Percentiles rank a stretch among this genome's conserved stretches.
These are phyloP conservation scores for Melanostoma scalare DNA, from an alignment of 2,888 invertebrate genomes.

Conservation along the genomic window DNA sequence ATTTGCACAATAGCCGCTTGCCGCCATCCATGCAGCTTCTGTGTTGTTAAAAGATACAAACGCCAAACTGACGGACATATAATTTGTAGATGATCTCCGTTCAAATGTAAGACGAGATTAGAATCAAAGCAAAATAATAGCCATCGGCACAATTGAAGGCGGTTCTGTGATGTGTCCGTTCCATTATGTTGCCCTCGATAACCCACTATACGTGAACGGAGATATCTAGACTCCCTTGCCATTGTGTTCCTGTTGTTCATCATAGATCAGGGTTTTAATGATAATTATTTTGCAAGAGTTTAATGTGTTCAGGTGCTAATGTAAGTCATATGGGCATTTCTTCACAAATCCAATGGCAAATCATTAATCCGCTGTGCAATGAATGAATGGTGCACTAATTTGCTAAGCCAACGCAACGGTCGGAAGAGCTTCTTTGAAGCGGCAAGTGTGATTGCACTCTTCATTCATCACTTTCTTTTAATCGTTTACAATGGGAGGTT, in stretches of 20 bases:
- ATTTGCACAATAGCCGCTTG: constrained; percentile 22
- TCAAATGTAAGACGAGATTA: constrained; percentile 56
- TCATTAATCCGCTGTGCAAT: constrained; percentile 23
- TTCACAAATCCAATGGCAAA: neutral
- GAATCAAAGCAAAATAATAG: constrained; percentile 60
- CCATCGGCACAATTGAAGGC: constrained; percentile 43
- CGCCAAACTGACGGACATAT: constrained; percentile 57
- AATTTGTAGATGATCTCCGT: constrained; percentile 64
- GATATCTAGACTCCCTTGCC: constrained; percentile 26
- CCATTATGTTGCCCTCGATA: constrained; percentile 52
- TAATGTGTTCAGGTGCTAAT: constrained; percentile 80
- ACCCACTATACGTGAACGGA: neutral
- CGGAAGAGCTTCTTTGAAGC: constrained; percentile 35
- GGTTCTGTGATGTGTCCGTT: constrained; percentile 29
- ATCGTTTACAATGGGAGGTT: constrained; percentile 12
- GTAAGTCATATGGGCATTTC: constrained; percentile 69
- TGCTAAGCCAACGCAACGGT: neutral
- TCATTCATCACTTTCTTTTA: constrained; percentile 34
- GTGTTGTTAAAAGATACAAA: constrained; percentile 50
- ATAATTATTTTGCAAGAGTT: constrained; percentile 79
- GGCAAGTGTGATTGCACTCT: constrained; percentile 30
- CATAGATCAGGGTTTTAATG: constrained; percentile 58
- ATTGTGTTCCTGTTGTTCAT: constrained; percentile 48
- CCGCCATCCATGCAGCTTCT: constrained; percentile 40
- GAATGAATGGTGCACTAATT: constrained; percentile 37